Evolutionary conservation across 2,888 invertebrate genomes (phyloP), one percentile per base, ranked within the genome.

Genomic region (Metopia argyrocephala): DNA sequence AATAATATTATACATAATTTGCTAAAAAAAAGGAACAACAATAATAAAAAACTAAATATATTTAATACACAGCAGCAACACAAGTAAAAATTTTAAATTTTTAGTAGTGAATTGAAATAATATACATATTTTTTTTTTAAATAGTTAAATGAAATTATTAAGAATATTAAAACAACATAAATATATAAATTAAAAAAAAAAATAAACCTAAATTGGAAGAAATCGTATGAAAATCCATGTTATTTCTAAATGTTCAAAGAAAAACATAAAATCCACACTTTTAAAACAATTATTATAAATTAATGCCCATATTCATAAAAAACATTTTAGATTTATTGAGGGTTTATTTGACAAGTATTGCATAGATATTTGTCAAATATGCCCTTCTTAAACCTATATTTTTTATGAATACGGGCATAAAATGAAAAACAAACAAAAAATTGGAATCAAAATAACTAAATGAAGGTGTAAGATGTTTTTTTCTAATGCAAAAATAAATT

Each of bases 271-370:
- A 69, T 71, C 71, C 62, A 38, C 9, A 12, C 38, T 3, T 76
- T 80, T 76, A 73, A 73, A 80, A 73, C 57, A 76, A 79, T 25
- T 15, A 9, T 38, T 75, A 70, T 76, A 76, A 81, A 78, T 78
- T 76, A 46, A 69, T 78, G 65, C 69, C 20, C 62, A 73, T n/a
- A n/a, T n/a, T n/a, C n/a, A n/a, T n/a, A n/a, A n/a, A n/a, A n/a
- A n/a, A n/a, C n/a, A n/a, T n/a, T n/a, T n/a, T n/a, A n/a, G n/a
- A n/a, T n/a, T n/a, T n/a, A n/a, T n/a, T n/a, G n/a, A n/a, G n/a
- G n/a, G n/a, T n/a, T n/a, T n/a, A n/a, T n/a, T n/a, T n/a, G n/a
- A n/a, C n/a, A n/a, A n/a, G n/a, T n/a, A n/a, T n/a, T n/a, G n/a
- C n/a, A n/a, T n/a, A n/a, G n/a, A n/a, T n/a, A n/a, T n/a, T n/a